These are phyloP conservation scores for Electrona antarctica DNA, from an alignment of 2,113 vertebrate genomes.

Conservation along the genomic window DNA sequence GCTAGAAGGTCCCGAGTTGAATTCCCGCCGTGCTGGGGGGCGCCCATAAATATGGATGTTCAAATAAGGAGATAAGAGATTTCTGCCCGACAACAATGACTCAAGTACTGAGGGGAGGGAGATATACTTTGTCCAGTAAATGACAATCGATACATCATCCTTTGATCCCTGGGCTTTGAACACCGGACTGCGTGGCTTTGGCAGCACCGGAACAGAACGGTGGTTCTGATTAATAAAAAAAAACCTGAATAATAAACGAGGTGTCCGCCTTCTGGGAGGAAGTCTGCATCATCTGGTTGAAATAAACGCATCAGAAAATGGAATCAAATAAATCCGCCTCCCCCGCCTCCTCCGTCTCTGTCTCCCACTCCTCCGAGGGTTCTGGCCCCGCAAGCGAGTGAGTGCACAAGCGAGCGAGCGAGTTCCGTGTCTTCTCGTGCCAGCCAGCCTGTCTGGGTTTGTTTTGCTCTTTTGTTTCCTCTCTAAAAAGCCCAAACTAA, in stretches of 20 bases:
- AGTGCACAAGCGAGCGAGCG: too few species aligned
- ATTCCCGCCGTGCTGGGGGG: too few species aligned
- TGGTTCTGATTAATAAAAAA: conserved; percentile 57
- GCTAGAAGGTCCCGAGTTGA: too few species aligned
- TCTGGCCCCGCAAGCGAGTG: too few species aligned
- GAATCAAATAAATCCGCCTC: conserved; percentile 58
- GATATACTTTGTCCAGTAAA: too few species aligned
- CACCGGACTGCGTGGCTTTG: conserved; percentile 30
- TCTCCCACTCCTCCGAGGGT: conserved; percentile 9
- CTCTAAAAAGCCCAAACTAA: conserved; percentile 57
- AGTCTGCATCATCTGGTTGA: conserved; percentile 73
- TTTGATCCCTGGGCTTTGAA: conserved; percentile 46
- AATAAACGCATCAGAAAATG: conserved; percentile 65
- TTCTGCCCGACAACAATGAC: too few species aligned
- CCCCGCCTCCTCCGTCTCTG: conserved; percentile 44
- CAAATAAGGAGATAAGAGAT: too few species aligned
- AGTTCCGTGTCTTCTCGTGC: conserved; percentile 58
- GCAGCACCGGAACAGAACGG: conserved; percentile 35
- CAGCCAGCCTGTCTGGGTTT: conserved; percentile 62
- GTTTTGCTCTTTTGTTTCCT: conserved; percentile 62
- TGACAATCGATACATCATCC: conserved; percentile 62
- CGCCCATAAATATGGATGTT: too few species aligned
- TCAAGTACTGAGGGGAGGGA: too few species aligned
- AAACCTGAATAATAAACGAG: conserved; percentile 68
- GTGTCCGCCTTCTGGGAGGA: conserved; percentile 58